These are phyloP conservation scores for Thamnaconus septentrionalis DNA, from an alignment of 2,113 vertebrate species.

Conservation along the genomic window DNA sequence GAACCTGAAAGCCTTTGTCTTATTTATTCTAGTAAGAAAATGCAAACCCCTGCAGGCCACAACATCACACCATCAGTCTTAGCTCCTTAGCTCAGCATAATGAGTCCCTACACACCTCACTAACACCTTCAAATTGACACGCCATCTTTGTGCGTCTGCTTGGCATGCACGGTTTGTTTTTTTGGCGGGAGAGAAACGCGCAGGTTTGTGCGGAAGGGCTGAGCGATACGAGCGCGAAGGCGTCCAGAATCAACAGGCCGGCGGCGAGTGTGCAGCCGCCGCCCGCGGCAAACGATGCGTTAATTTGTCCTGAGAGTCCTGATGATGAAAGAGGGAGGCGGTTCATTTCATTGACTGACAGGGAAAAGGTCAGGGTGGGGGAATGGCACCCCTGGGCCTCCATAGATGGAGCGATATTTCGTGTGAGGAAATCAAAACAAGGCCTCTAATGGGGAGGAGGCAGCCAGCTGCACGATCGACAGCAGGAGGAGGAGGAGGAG, in stretches of 20 bases:
- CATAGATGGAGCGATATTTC: conserved; percentile 54
- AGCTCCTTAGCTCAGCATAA: too few relatives aligned
- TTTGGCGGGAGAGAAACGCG: too few relatives aligned
- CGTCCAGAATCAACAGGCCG: conserved; percentile 18
- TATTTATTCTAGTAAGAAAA: too few relatives aligned
- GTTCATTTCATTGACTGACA: conserved; percentile 57
- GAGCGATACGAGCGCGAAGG: neutral
- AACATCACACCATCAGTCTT: too few relatives aligned
- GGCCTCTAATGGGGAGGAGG: conserved; percentile 35
- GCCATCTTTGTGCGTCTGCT: too few relatives aligned
- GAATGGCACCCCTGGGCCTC: conserved; percentile 30
- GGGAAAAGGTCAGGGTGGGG: conserved; percentile 56
- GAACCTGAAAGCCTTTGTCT: too few relatives aligned
- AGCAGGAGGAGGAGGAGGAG: neutral
- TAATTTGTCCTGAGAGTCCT: conserved; percentile 23
- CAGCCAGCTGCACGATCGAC: conserved; percentile 42
- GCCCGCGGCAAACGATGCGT: conserved; percentile 32
- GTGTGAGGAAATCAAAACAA: conserved; percentile 60
- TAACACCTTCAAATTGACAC: too few relatives aligned
- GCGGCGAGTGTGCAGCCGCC: conserved; percentile 17
- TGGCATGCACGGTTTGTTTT: too few relatives aligned
- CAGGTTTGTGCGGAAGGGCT: too few relatives aligned
- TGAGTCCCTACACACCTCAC: too few relatives aligned
- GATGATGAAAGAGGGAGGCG: conserved; percentile 33
- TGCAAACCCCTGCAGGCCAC: too few relatives aligned